phyloP scores from a whole-genome alignment of 2,888 invertebrate species.

The Eudasyphora cyanicolor region DNA sequence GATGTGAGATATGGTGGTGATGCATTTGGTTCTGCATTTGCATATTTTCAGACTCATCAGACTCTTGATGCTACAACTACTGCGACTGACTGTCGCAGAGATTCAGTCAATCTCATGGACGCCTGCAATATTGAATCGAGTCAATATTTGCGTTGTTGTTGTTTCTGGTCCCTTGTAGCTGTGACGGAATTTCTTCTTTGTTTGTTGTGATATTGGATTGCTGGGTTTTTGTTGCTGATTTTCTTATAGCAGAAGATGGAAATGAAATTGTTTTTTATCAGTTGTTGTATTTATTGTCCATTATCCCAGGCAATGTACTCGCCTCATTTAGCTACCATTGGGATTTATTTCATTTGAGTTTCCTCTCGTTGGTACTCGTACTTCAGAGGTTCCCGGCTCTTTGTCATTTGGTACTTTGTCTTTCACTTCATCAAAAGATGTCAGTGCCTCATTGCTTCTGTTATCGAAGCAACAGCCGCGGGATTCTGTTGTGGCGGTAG shows the following conservation, averaged over 20 bases:
- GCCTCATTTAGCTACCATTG: neutral
- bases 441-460: neutral
- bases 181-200: neutral
- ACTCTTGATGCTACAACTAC: neutral
- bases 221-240: neutral
- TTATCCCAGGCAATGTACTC: neutral
- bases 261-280: neutral
- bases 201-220: neutral
- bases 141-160: constrained; percentile 1
- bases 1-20: neutral
- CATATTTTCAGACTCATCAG: neutral
- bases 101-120: neutral
- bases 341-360: neutral
- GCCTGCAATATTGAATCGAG: constrained; percentile 1
- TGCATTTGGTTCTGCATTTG: constrained; percentile 1
- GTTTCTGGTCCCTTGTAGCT: neutral
- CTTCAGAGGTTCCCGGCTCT: too few species aligned
- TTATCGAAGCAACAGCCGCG: neutral
- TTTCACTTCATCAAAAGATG: neutral
- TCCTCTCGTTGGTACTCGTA: too few species aligned
- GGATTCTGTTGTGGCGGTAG: too few species aligned
- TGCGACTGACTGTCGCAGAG: neutral
- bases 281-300: neutral
- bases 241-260: neutral
- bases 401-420: neutral